Conservation (phyloP, 2,113 vertebrate genomes). For the Cochlearius cochlearius region DNA sequence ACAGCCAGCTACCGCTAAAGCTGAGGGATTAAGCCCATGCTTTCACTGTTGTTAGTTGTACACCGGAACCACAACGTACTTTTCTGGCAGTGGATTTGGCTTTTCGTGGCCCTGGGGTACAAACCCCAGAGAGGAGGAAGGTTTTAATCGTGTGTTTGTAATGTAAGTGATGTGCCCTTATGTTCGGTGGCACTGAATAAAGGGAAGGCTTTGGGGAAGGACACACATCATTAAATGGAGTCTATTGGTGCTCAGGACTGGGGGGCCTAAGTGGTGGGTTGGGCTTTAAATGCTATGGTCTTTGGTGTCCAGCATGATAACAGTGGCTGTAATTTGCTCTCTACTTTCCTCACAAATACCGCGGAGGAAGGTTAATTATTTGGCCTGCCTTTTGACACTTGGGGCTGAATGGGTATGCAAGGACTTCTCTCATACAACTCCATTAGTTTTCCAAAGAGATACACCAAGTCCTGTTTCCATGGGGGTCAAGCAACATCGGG, state of each 20-base stretch:
- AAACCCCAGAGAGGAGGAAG: background rate
- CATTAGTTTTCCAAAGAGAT: background rate
- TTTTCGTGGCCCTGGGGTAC: background rate
- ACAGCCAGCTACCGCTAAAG: accelerated
- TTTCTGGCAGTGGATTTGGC: background rate
- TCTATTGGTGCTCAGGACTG: background rate
- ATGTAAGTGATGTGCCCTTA: accelerated
- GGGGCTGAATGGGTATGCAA: background rate
- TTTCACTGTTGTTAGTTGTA: background rate
- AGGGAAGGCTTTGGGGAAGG: background rate
- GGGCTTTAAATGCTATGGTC: background rate
- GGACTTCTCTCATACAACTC: background rate
- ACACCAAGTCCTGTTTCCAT: background rate
- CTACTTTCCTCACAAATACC: background rate
- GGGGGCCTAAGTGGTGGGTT: background rate
- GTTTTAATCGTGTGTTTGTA: background rate
- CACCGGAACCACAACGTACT: background rate
- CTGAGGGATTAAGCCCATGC: background rate
- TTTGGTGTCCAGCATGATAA: background rate
- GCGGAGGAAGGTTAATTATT: background rate
- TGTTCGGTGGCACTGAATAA: background rate
- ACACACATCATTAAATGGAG: background rate
- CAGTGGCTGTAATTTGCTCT: background rate
- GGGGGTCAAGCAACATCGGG: background rate
- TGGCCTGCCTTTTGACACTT: background rate